Evolutionary conservation across 2,797 vertebrate species (phyloP).

Genomic region (Nasua narica): DNA sequence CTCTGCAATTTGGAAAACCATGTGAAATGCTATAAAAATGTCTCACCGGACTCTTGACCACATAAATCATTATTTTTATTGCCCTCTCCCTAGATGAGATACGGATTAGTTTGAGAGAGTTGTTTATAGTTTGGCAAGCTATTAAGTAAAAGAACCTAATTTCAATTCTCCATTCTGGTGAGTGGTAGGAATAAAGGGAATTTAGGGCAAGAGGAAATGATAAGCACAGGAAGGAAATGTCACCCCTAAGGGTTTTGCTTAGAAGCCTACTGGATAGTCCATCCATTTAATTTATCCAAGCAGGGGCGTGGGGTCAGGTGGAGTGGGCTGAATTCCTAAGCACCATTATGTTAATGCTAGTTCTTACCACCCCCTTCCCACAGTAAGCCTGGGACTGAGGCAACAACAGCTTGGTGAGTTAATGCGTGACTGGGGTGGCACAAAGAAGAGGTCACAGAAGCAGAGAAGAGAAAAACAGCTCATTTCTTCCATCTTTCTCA

Average conservation of each 20-base stretch:
- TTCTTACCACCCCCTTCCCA: not conserved
- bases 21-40: conserved; percentile 69
- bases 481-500: not conserved
- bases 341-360: too few relatives aligned
- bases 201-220: conserved; percentile 42
- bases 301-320: not conserved
- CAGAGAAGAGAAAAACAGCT: not conserved
- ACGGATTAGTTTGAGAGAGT: conserved; percentile 68
- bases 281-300: not conserved
- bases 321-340: not conserved
- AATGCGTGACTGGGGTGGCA: not conserved
- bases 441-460: not conserved
- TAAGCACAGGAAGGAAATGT: conserved; percentile 18
- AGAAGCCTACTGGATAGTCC: not conserved
- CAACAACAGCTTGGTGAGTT: not conserved
- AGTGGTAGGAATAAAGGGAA: conserved; percentile 57
- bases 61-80: conserved; percentile 73
- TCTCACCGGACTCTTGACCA: conserved; percentile 49
- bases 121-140: conserved; percentile 75
- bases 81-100: conserved; percentile 64
- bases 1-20: conserved; percentile 53
- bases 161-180: conserved; percentile 67
- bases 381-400: not conserved
- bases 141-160: conserved; percentile 58
- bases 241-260: not conserved